phyloP scores from a whole-genome alignment of 2,888 invertebrate genomes.

The Euplagia quadripunctaria region DNA sequence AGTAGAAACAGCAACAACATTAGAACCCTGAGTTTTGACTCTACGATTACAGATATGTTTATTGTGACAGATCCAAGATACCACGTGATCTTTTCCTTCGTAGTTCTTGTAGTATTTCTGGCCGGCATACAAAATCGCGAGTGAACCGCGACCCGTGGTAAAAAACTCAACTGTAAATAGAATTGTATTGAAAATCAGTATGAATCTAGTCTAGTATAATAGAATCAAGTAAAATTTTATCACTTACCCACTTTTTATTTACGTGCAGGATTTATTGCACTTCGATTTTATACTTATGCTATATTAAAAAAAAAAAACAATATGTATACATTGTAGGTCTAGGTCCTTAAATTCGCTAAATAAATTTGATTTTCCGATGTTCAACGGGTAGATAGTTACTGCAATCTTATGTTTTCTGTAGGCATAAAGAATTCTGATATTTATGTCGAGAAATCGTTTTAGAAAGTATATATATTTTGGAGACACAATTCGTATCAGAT shows the following conservation, averaged over 20 bases:
- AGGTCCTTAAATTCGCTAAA: no score
- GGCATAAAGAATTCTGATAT: not conserved
- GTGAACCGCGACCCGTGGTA: constrained; percentile 44
- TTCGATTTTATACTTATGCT: not conserved
- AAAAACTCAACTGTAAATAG: constrained; percentile 42
- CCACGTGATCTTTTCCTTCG: constrained; percentile 32
- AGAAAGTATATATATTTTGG: not conserved
- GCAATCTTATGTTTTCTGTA: not conserved
- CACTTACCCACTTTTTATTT: not conserved
- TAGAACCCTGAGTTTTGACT: constrained; percentile 29
- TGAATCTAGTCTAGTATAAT: no score
- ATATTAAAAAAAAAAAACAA: not conserved
- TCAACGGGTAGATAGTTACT: not conserved
- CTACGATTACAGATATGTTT: constrained; percentile 43
- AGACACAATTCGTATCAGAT: no score
- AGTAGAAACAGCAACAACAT: constrained; percentile 25
- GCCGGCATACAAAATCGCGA: constrained; percentile 43
- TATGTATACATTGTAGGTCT: no score
- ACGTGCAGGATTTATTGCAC: not conserved
- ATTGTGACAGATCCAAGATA: constrained; percentile 52
- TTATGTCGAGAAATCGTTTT: not conserved
- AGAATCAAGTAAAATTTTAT: not conserved
- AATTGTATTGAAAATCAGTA: constrained; percentile 3
- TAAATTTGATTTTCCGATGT: not conserved
- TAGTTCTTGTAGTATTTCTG: constrained; percentile 57